Evolutionary conservation across 2,113 vertebrate genomes (phyloP).

Genomic region (Marmota flaviventris): DNA sequence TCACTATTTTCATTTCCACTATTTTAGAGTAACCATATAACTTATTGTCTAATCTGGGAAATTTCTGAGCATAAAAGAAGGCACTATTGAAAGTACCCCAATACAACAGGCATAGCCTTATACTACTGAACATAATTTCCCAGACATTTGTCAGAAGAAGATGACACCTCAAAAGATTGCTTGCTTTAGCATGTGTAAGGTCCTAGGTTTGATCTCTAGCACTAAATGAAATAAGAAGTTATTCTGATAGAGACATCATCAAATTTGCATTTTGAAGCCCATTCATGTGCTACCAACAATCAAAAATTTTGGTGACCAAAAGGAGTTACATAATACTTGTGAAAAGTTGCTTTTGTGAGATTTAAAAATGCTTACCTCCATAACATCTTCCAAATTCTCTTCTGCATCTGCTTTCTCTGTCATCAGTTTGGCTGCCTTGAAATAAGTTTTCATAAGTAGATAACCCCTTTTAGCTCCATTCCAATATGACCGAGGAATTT

Average conservation of each 20-base stretch:
- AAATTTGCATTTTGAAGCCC: neutral
- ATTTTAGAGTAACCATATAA: neutral
- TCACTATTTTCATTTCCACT: neutral
- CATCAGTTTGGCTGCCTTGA: conserved; percentile 95
- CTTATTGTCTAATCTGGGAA: neutral
- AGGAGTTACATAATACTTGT: neutral
- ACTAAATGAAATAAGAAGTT: neutral
- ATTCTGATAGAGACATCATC: neutral
- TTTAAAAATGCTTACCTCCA: conserved; percentile 90
- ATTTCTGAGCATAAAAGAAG: neutral
- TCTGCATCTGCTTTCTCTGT: conserved; percentile 95
- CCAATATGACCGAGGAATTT: conserved; percentile 97
- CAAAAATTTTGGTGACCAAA: neutral
- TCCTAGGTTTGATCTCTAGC: neutral
- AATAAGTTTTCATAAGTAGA: conserved; percentile 94
- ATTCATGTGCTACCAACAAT: neutral
- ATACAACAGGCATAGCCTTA: neutral
- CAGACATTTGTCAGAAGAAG: neutral
- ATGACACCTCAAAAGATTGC: neutral
- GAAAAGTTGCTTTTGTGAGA: neutral
- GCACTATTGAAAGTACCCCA: neutral
- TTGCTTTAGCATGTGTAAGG: neutral
- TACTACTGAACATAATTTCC: neutral
- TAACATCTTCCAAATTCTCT: conserved; percentile 95
- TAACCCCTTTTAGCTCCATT: conserved; percentile 92